A percentile compares a stretch with the other conserved stretches of the same genome.
Conservation (phyloP, 2,888 invertebrate species). For the Halictus quadricinctus region DNA sequence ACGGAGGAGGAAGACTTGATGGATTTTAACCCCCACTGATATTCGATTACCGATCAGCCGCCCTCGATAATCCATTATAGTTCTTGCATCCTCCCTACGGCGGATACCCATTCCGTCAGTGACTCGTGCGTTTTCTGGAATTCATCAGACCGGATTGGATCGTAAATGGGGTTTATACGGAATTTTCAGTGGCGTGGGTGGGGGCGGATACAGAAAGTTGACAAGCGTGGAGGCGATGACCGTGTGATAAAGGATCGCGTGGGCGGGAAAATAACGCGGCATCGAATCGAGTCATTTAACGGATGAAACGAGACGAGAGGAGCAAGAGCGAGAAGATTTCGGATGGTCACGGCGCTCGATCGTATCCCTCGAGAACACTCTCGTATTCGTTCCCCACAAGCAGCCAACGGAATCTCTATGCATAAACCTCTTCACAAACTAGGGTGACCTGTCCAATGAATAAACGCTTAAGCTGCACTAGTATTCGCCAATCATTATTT, state of each 20-base stretch:
- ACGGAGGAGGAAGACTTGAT: constrained; percentile 72
- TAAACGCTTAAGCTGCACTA: too few species aligned
- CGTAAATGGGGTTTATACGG: constrained; percentile 69
- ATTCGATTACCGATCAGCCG: constrained; percentile 76
- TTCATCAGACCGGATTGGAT: constrained; percentile 76
- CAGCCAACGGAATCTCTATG: background rate
- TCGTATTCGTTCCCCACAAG: background rate
- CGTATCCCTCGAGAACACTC: background rate
- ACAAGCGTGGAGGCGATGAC: constrained; percentile 48
- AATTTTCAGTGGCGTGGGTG: constrained; percentile 42
- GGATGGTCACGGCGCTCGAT: background rate
- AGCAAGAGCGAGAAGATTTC: background rate
- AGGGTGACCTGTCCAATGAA: background rate
- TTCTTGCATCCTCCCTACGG: constrained; percentile 73
- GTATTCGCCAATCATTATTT: too few species aligned
- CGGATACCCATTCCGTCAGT: constrained; percentile 67
- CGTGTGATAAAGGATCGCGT: constrained; percentile 46
- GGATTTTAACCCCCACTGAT: constrained; percentile 79
- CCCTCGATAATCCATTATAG: constrained; percentile 79
- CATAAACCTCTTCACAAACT: background rate
- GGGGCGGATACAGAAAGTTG: constrained; percentile 49
- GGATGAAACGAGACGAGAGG: background rate
- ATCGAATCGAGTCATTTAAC: constrained; percentile 9
- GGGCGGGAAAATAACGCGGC: constrained; percentile 10
- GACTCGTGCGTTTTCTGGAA: constrained; percentile 77